A percentile compares a stretch with the other conserved stretches of the same genome.
Conservation (phyloP, 2,888 invertebrate genomes). For the Lochmaea capreae region DNA sequence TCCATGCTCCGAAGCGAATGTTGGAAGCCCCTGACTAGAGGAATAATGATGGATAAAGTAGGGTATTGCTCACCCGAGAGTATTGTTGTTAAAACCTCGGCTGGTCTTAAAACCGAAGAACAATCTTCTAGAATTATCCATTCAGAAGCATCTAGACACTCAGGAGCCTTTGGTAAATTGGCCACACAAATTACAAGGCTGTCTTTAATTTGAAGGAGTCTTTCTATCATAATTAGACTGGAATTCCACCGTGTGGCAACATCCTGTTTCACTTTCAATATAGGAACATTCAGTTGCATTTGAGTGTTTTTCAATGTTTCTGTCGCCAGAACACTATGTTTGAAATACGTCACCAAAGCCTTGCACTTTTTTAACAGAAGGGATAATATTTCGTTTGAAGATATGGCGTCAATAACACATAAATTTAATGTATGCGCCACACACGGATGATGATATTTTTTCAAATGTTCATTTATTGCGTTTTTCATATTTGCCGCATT, state of each 20-base stretch:
- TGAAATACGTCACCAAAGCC: conserved; percentile 44
- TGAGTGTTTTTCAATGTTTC: conserved; percentile 36
- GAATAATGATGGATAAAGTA: conserved; percentile 37
- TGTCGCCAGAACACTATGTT: conserved; percentile 38
- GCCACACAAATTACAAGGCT: conserved; percentile 31
- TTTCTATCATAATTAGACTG: conserved; percentile 37
- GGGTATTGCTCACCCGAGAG: conserved; percentile 36
- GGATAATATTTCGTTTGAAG: conserved; percentile 15
- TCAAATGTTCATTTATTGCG: conserved; percentile 42
- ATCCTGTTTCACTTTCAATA: conserved; percentile 51
- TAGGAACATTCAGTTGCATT: conserved; percentile 44
- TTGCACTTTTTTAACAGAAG: conserved; percentile 42
- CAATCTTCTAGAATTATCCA: conserved; percentile 35
- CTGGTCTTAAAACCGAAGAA: conserved; percentile 17
- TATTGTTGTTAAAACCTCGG: too few relatives aligned
- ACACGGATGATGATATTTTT: conserved; percentile 30
- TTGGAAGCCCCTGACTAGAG: conserved; percentile 35
- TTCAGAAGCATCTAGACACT: conserved; percentile 36
- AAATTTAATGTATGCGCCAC: conserved; percentile 35
- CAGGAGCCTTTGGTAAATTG: conserved; percentile 30
- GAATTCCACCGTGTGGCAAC: conserved; percentile 52
- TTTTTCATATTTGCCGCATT: conserved; percentile 46
- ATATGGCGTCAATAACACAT: conserved; percentile 24
- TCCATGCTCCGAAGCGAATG: conserved; percentile 12
- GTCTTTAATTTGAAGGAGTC: conserved; percentile 35